Evolutionary conservation across 1,140 invertebrate species (phyloP).

Genomic region (Drosophila ohnishii): DNA sequence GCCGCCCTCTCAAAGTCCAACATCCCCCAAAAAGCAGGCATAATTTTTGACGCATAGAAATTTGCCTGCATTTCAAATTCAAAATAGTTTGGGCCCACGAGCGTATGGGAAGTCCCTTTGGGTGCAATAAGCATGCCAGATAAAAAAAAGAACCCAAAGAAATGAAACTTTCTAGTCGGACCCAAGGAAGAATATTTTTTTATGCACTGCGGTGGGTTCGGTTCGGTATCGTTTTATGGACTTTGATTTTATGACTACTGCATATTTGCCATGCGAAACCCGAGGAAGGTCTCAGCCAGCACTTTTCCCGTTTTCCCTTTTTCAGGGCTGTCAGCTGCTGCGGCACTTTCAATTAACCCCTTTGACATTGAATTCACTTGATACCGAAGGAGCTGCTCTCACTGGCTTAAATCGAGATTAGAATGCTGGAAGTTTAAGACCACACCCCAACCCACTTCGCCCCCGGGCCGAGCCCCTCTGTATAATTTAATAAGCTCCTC

Average conservation of each 20-base stretch:
- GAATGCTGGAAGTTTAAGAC: slow-evolving; percentile 58
- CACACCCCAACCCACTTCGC: slow-evolving; percentile 12
- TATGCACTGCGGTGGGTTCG: slow-evolving; percentile 53
- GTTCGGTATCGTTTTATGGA: slow-evolving; percentile 40
- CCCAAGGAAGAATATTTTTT: slow-evolving; percentile 59
- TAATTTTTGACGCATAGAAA: slow-evolving; percentile 65
- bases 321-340: slow-evolving; percentile 34
- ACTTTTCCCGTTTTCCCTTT: slow-evolving; percentile 17
- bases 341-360: slow-evolving; percentile 60
- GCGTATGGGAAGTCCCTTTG: slow-evolving; percentile 46
- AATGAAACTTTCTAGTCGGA: slow-evolving; percentile 42
- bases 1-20: slow-evolving; percentile 13
- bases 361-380: slow-evolving; percentile 74
- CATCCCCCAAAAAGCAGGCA: slow-evolving; percentile 49
- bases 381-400: slow-evolving; percentile 24
- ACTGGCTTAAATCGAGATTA: slow-evolving; percentile 69
- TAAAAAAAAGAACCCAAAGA: slow-evolving; percentile 23
- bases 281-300: slow-evolving; percentile 1
- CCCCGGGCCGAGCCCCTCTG: slow-evolving; percentile 18
- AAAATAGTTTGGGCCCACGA: slow-evolving; percentile 57
- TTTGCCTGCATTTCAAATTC: slow-evolving; percentile 65
- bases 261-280: slow-evolving; percentile 23
- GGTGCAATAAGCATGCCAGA: slow-evolving; percentile 55
- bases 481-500: slow-evolving; percentile 73
- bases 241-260: slow-evolving; percentile 65